These are phyloP conservation scores for Diaperis boleti DNA, from an alignment of 2,888 invertebrate species.

Conservation along the genomic window DNA sequence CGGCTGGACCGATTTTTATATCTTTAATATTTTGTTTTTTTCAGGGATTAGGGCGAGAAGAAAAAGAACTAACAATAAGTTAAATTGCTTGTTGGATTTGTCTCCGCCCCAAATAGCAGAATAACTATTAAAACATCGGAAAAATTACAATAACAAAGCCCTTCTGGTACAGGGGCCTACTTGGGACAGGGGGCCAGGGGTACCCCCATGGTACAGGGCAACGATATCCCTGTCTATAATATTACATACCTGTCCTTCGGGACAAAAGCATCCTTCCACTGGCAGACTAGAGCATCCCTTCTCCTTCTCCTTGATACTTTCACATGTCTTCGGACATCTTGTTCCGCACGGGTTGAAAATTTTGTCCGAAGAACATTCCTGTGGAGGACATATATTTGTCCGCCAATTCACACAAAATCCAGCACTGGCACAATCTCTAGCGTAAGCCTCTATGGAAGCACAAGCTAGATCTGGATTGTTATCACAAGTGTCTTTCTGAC, in stretches of 20 bases:
- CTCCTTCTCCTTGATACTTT: constrained; percentile 67
- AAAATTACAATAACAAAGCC: too few relatives aligned
- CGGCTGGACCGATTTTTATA: too few relatives aligned
- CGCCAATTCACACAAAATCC: constrained; percentile 85
- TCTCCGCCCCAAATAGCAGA: too few relatives aligned
- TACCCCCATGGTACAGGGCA: too few relatives aligned
- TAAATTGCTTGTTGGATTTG: too few relatives aligned
- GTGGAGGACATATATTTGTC: constrained; percentile 74
- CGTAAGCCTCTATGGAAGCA: constrained; percentile 77
- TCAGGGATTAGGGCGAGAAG: too few relatives aligned
- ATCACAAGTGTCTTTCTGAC: constrained; percentile 76
- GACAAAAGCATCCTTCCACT: constrained; percentile 89
- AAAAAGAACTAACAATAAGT: too few relatives aligned
- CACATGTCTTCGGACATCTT: constrained; percentile 76
- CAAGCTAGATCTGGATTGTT: constrained; percentile 73
- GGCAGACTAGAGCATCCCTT: constrained; percentile 52
- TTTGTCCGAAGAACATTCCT: constrained; percentile 69
- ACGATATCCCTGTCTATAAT: too few relatives aligned
- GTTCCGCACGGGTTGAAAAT: constrained; percentile 71
- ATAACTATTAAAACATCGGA: too few relatives aligned
- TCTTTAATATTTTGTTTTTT: too few relatives aligned
- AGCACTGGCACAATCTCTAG: constrained; percentile 75
- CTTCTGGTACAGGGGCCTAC: too few relatives aligned
- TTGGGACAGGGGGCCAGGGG: too few relatives aligned
- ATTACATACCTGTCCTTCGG: constrained; percentile 73